Evolutionary conservation across 2,113 vertebrate genomes (phyloP), one percentile per base, ranked within the genome.

Genomic region (Plotosus lineatus): DNA sequence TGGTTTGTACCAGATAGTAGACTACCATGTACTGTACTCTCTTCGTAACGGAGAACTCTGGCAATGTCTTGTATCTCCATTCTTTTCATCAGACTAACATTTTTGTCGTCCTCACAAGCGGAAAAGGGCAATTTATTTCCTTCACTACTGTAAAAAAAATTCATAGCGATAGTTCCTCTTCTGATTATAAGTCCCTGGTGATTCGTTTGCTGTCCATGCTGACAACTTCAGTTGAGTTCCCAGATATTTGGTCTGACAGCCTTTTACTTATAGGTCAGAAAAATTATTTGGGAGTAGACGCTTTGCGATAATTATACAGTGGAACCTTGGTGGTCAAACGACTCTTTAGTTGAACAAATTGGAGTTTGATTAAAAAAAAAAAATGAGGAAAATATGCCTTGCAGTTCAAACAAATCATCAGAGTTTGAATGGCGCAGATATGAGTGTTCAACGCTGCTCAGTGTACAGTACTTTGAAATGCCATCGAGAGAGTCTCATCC

Each of bases 21-120:
- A 79, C 80, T 68, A 61, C 40, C 33, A 61, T 48, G 12, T 58
- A 17, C 66, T 48, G 12, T 58, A 17, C 66, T 58, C 4, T 60
- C 38, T 36, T 8, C 36, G 44, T 63, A 31, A 40, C n/a, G 11
- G 19, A 6, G 75, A 26, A 61, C 17, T 42, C 33, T 7, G 21
- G 26, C 36, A 21, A 0, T 21, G 19, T 8, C 3, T 21, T 71
- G 46, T 44, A 71, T 48, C 68, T 60, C 14, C 7, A 38, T 2
- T 42, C 10, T 3, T 42, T 68, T 68, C n/a, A 68, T 68, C 19
- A 68, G 23, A 42, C 65, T 42, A 68, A 40, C 42, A 71, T 6
- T 71, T 46, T 48, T 48, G 42, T 46, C 26, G 28, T 42, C n/a
- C 12, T 46, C 66, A 48, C n/a, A 28, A 15, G 26, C 4, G n/a